Evolutionary conservation across 2,797 vertebrate genomes (phyloP).

Genomic region (Poecilia gillii): DNA sequence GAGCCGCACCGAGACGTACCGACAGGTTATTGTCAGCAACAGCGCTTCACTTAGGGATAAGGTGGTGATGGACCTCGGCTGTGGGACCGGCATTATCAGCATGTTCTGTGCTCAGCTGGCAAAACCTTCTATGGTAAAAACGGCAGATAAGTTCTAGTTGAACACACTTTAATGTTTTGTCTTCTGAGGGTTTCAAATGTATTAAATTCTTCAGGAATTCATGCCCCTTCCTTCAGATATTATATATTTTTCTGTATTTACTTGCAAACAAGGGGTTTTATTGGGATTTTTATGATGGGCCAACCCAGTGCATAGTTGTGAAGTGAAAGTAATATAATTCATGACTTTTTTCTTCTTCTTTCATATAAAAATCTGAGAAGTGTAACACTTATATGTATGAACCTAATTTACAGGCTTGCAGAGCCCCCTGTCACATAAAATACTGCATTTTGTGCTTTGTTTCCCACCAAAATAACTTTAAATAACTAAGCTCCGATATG

Average conservation of each 20-base stretch:
- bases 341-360: neutral
- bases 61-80: conserved; percentile 85
- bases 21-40: conserved; percentile 79
- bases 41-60: conserved; percentile 76
- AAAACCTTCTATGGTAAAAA: conserved; percentile 75
- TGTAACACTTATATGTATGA: neutral
- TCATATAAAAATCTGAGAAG: neutral
- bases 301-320: neutral
- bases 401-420: neutral
- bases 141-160: neutral
- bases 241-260: neutral
- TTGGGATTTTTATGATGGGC: neutral
- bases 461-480: neutral
- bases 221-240: neutral
- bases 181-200: neutral
- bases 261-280: neutral
- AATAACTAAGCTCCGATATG: neutral
- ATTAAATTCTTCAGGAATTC: neutral
- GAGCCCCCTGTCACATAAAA: neutral
- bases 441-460: neutral
- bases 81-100: conserved; percentile 86
- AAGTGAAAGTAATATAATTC: neutral
- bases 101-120: conserved; percentile 85
- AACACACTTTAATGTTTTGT: neutral
- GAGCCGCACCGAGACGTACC: conserved; percentile 83